Percentiles rank a stretch among this genome's conserved stretches.
Conservation (phyloP, 2,888 invertebrate genomes). For the Acrocera orbiculus region DNA sequence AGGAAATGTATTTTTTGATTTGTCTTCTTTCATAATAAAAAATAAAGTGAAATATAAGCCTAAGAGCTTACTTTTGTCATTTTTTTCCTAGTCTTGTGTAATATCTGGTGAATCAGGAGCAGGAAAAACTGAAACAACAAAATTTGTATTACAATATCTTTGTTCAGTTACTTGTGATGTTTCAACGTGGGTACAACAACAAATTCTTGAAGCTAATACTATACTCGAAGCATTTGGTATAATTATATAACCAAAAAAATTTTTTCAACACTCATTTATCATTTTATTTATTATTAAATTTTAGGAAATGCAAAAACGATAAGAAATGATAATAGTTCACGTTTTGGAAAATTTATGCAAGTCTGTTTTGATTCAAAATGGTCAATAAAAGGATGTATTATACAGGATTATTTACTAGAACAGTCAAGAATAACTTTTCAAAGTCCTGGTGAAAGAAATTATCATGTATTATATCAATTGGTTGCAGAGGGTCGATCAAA, state of each 20-base stretch:
- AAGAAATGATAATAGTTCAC: slow-evolving; percentile 79
- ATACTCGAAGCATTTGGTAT: slow-evolving; percentile 83
- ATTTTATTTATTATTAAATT: slow-evolving; percentile 10
- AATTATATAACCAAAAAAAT: too few relatives aligned
- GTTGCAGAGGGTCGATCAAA: slow-evolving; percentile 72
- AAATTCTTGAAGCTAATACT: slow-evolving; percentile 85
- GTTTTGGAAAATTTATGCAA: slow-evolving; percentile 93
- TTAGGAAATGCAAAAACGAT: slow-evolving; percentile 85
- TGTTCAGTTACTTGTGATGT: slow-evolving; percentile 73
- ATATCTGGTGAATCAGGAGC: slow-evolving; percentile 89
- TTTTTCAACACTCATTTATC: too few relatives aligned
- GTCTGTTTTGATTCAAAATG: slow-evolving; percentile 77
- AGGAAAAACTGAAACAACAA: slow-evolving; percentile 86
- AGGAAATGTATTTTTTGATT: too few relatives aligned
- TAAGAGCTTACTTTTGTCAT: neutral
- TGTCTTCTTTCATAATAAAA: neutral
- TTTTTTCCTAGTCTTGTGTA: slow-evolving; percentile 54
- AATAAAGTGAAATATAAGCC: neutral
- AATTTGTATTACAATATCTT: slow-evolving; percentile 77
- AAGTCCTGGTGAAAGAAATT: slow-evolving; percentile 71
- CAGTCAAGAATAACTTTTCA: slow-evolving; percentile 83
- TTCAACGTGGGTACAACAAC: slow-evolving; percentile 87
- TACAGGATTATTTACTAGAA: slow-evolving; percentile 78
- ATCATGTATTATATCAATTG: slow-evolving; percentile 82
- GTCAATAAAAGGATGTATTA: slow-evolving; percentile 80